Base-by-base conservation (phyloP, 1,140 invertebrate species). In the Pogonognathellus flavescens region DNA sequence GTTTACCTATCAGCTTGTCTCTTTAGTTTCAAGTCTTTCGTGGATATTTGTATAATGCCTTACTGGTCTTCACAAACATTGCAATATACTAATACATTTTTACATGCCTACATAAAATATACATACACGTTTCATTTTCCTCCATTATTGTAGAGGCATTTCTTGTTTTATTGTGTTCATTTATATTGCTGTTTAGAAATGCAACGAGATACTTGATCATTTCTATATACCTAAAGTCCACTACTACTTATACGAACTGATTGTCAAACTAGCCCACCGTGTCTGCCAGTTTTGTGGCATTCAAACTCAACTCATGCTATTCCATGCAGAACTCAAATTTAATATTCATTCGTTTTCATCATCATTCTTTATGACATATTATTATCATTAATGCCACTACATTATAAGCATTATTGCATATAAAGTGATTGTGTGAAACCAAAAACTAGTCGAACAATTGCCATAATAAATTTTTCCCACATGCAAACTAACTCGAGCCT, bases 311-410 rank as follows among this genome's bases (percentile, higher is more conserved):
- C 22, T 8, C 18, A 57, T 57, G 52, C 22, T 25, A 81, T 81
- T 81, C 25, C 80, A 81, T 57, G 80, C 80, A 81, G 50, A 81
- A 57, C 80, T 55, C 50, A 81, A 53, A 81, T n/a, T n/a, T n/a
- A n/a, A n/a, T 53, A 81, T 81, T 81, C 53, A 53, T 25, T 55
- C 80, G 25, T 81, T 80, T 57, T 81, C 80, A 81, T 81, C 80
- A 55, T 55, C n/a, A 20, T 11, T 31, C 49, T 76, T 76, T 41
- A 76, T 76, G 70, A n/a, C 25, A 14, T 31, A 70, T 70, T 70
- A 70, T n/a, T 76, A 50, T 50, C n/a, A 50, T 50, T 76, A 50
- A 41, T 76, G 25, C 70, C 70, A 76, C 70, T n/a, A 76, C 31
- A 76, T 66, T 66, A 66, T 66, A 25, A 16, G 14, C 70, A 76